A percentile compares a stretch with the other conserved stretches of the same genome.
Evolutionary conservation across 2,888 invertebrate species (phyloP).

Genomic region (Ceraclea dissimilis): DNA sequence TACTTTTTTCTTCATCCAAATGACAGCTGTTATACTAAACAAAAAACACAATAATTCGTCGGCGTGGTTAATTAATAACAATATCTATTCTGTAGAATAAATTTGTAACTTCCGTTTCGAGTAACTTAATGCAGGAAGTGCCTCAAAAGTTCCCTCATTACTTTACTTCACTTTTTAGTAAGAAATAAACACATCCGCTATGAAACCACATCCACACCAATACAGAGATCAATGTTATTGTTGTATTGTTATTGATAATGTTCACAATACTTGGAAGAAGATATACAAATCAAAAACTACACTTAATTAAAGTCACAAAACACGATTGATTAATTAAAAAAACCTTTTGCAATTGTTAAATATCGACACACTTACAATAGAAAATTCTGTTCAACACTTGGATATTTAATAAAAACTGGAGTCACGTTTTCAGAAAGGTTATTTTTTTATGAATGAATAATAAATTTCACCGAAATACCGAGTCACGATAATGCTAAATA

Average conservation of each 20-base stretch:
- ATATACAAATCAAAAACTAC: too few relatives aligned
- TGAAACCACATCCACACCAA: too few relatives aligned
- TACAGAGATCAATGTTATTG: too few relatives aligned
- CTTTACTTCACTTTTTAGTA: background rate
- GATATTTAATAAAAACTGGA: background rate
- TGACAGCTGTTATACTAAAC: background rate
- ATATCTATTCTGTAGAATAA: background rate
- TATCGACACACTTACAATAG: background rate
- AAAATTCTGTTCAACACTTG: too few relatives aligned
- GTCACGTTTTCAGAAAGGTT: background rate
- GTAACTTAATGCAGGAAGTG: background rate
- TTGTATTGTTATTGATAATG: too few relatives aligned
- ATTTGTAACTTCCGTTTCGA: background rate
- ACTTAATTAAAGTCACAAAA: background rate
- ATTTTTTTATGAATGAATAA: background rate
- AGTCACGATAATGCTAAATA: background rate
- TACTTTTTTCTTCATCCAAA: background rate
- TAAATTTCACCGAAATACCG: background rate
- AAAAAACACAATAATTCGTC: too few relatives aligned
- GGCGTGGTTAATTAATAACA: too few relatives aligned
- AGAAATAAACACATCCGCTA: too few relatives aligned
- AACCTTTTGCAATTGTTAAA: background rate
- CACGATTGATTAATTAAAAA: background rate
- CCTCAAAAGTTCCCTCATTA: background rate
- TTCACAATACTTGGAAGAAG: too few relatives aligned